Percentiles rank a stretch among this genome's conserved stretches.
These are phyloP conservation scores for Ciconia boyciana DNA, from an alignment of 2,113 vertebrate species.

Conservation along the genomic window DNA sequence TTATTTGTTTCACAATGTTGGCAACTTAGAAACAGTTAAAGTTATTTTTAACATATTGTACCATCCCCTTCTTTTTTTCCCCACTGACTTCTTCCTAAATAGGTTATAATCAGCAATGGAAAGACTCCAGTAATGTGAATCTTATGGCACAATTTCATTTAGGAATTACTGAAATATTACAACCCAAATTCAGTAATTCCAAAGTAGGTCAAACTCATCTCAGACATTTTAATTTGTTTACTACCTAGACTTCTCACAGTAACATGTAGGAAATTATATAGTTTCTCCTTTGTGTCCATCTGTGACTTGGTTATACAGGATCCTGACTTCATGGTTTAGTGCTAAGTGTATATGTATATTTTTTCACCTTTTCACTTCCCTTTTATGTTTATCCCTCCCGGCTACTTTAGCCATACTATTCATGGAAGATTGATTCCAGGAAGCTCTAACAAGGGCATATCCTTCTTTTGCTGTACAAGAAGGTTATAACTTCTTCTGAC, in stretches of 20 bases:
- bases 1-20: neutral
- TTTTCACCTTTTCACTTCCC: neutral
- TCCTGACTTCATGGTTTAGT: neutral
- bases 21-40: neutral
- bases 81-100: neutral
- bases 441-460: neutral
- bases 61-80: neutral
- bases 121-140: neutral
- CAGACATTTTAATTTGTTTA: neutral
- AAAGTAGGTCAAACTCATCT: neutral
- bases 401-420: neutral
- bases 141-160: neutral
- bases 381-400: neutral
- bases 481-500: conserved; percentile 23
- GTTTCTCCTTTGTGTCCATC: neutral
- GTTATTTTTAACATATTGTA: neutral
- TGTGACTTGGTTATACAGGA: neutral
- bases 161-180: neutral
- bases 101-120: neutral
- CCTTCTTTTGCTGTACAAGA: neutral
- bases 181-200: neutral
- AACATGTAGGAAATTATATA: neutral
- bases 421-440: conserved; percentile 39
- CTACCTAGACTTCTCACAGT: neutral
- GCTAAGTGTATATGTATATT: neutral